phyloP scores from a whole-genome alignment of 2,888 invertebrate genomes.

The Bellardia pandia region DNA sequence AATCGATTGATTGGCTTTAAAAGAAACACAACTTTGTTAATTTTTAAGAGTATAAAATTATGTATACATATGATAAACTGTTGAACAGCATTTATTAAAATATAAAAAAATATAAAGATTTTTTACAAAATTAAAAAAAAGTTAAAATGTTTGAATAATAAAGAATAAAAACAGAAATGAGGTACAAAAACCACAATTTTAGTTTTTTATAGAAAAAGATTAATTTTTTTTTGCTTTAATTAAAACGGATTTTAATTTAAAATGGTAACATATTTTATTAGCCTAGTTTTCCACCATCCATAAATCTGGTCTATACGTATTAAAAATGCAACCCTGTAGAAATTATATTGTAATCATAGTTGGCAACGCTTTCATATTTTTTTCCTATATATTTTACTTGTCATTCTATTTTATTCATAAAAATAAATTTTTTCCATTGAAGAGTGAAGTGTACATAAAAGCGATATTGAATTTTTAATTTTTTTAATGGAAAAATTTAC shows the following conservation, averaged over 20 bases:
- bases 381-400: constrained; percentile 56
- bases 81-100: constrained; percentile 68
- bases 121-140: background rate
- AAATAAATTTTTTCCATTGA: constrained; percentile 61
- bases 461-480: constrained; percentile 57
- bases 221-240: no score
- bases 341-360: background rate
- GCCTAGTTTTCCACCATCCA: no score
- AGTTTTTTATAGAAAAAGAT: no score
- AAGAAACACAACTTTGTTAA: constrained; percentile 27
- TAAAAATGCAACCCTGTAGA: background rate
- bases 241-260: no score
- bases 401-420: constrained; percentile 67
- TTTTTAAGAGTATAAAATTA: constrained; percentile 36
- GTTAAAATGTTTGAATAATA: no score
- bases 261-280: no score
- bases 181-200: no score
- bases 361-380: constrained; percentile 38
- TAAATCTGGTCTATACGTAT: background rate
- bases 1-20: constrained; percentile 48
- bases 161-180: no score
- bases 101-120: constrained; percentile 39
- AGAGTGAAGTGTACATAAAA: constrained; percentile 50
- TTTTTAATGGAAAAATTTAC: constrained; percentile 50
- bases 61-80: constrained; percentile 62